Base-by-base conservation (phyloP, 1,140 invertebrate genomes). In the Babylonia areolata region DNA sequence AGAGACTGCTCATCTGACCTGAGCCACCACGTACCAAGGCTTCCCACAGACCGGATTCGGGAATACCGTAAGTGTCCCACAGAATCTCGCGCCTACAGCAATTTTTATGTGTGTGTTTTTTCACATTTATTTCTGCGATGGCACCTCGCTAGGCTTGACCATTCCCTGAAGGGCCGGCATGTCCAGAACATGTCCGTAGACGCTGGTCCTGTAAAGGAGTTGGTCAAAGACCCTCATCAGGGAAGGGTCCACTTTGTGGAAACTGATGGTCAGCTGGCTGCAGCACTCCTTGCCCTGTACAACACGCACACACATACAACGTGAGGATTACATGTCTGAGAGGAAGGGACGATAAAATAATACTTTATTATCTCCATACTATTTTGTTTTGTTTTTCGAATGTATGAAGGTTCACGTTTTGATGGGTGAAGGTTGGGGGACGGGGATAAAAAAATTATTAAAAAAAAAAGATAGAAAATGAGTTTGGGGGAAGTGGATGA, bases 261-360 rank as follows among this genome's bases (percentile, higher is more conserved):
- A 89, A 51, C 88, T 89, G 82, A 89, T 86, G 9, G 87, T 75
- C 69, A 86, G 86, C 51, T 85, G 54, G 46, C 87, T 86, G 73
- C 88, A 88, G 69, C 87, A 89, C 6, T 86, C 73, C 9, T 42
- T 20, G 6, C 86, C 87, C 87, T 89, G 85, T 6, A 64, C 17
- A 64, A 23, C 28, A 64, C 0, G 28, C 17, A 6, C 58, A 64
- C 5, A 64, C 5, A 64, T 12, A 51, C n/a, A 51, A 17, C 2
- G 46, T 51, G 9, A 51, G 17, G 58, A 11, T 64, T 51, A 51
- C 6, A 6, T 51, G 20, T 51, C 9, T 11, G 6, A 51, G 20
- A 51, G 20, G 20, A 51, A 51, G 20, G 9, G 20, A 6, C 6
- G 6, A 51, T 20, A 51, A 51, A 20, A 51, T 51, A 51, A 51